Percentiles rank a stretch among this genome's conserved stretches.
These are phyloP conservation scores for Istiophorus platypterus DNA, from an alignment of 2,113 vertebrate genomes.

Conservation along the genomic window DNA sequence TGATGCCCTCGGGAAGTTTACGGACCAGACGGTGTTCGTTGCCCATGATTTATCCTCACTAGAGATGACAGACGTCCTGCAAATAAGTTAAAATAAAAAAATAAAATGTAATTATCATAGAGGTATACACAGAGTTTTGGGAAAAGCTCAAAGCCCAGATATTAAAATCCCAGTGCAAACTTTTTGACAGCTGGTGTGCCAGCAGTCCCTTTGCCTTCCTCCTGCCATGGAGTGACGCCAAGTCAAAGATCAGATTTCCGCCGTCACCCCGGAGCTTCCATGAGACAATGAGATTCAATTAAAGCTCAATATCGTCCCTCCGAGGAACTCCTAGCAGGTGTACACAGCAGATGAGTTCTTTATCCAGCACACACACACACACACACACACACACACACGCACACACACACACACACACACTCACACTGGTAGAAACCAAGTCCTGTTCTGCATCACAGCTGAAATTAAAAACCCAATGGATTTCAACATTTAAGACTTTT, in stretches of 20 bases:
- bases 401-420: background rate
- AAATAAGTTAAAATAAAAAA: background rate
- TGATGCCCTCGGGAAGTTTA: background rate
- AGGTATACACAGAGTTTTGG: background rate
- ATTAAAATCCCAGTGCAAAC: slow-evolving; percentile 20
- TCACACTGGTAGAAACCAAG: background rate
- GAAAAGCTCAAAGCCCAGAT: slow-evolving; percentile 1
- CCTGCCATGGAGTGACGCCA: slow-evolving; percentile 48
- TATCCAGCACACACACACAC: slow-evolving; percentile 9
- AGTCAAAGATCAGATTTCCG: slow-evolving; percentile 60
- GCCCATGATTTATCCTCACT: background rate
- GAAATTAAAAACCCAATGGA: slow-evolving; percentile 14
- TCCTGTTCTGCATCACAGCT: background rate
- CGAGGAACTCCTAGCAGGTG: slow-evolving; percentile 49
- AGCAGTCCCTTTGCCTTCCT: slow-evolving; percentile 38
- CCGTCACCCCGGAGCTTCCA: background rate
- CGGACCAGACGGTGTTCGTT: background rate
- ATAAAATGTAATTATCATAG: background rate
- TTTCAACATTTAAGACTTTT: background rate
- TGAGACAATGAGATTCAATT: slow-evolving; percentile 61
- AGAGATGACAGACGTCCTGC: background rate
- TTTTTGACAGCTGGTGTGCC: slow-evolving; percentile 58
- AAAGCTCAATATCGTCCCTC: slow-evolving; percentile 35
- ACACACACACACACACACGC: background rate
- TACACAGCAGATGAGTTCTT: slow-evolving; percentile 45